Evolutionary conservation across 1,140 invertebrate genomes (phyloP), one percentile per base, ranked within the genome.

Genomic region (Acromyrmex charruanus): DNA sequence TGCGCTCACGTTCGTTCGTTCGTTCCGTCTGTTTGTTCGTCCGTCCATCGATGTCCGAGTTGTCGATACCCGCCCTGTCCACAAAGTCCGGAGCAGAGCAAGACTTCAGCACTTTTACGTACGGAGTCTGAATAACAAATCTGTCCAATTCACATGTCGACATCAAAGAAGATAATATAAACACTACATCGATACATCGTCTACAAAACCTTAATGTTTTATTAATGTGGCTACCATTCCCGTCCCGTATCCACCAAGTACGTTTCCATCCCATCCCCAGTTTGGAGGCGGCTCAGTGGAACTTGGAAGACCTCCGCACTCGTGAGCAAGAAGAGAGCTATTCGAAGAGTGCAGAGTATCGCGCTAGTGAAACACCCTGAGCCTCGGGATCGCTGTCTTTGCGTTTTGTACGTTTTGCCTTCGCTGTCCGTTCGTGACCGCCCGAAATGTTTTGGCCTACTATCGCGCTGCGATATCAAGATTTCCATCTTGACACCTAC

Each of bases 161-260:
- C 94, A 95, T 95, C 94, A 95, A 95, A 95, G 95, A 95, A 95
- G 95, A 95, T 95, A 95, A 95, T 95, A 95, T 95, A 95, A 95
- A 95, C 95, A 94, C 95, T 95, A 95, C 94, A 95, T 95, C 94
- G 95, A 95, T 95, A 95, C 94, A 95, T 95, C 93, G 92, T 94
- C 94, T 93, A 93, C 94, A 95, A 95, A 95, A 95, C 94, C 95
- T 94, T 95, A 94, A 95, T 95, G 95, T 95, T 95, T 95, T 95
- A 95, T 95, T 95, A 95, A 95, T 95, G 94, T 91, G 92, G 89
- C 86, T 92, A 93, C 89, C 92, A 90, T 91, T 89, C 90, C 66
- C 85, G 85, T 88, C 88, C 90, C 85, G 88, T 90, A 88, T 88
- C 65, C 58, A 69, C 81, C 59, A 14, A 68, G 68, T 86, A 74